Evolutionary conservation across 1,140 invertebrate genomes (phyloP).

Genomic region (Pomacea maculata): DNA sequence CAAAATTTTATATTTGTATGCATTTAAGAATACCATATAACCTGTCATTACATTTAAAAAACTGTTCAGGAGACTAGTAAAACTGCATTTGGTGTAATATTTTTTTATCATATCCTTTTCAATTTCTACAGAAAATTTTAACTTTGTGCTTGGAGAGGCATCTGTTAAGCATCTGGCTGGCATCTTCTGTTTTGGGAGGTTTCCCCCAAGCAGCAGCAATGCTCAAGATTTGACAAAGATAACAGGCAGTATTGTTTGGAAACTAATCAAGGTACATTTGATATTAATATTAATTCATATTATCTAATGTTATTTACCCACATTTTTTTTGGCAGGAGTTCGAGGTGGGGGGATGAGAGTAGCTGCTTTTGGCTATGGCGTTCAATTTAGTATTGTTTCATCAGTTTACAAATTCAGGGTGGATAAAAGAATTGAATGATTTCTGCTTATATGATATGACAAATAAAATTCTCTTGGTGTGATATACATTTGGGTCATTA

Average conservation of each 20-base stretch:
- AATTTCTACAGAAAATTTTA: slow-evolving; percentile 37
- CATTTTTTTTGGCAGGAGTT: too few relatives aligned
- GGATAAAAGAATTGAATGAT: not conserved
- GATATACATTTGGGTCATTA: not conserved
- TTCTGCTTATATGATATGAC: not conserved
- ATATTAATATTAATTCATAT: too few relatives aligned
- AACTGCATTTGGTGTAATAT: not conserved
- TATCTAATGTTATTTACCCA: too few relatives aligned
- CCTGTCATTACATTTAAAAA: not conserved
- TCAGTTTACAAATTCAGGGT: too few relatives aligned
- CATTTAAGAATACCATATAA: not conserved
- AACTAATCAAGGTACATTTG: slow-evolving; percentile 48
- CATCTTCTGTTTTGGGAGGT: slow-evolving; percentile 55
- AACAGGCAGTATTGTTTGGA: slow-evolving; percentile 46
- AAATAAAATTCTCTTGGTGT: not conserved
- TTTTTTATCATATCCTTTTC: not conserved
- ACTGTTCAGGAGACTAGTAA: not conserved
- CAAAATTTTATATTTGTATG: not conserved
- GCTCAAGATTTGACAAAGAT: slow-evolving; percentile 38
- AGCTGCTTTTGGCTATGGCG: too few relatives aligned
- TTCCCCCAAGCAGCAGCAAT: slow-evolving; percentile 39
- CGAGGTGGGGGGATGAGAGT: too few relatives aligned
- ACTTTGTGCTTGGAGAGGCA: slow-evolving; percentile 57
- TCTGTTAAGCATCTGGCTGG: slow-evolving; percentile 36
- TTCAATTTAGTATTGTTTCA: too few relatives aligned